phyloP scores from a whole-genome alignment of 2,797 vertebrate species.

The Margarornis squamiger region DNA sequence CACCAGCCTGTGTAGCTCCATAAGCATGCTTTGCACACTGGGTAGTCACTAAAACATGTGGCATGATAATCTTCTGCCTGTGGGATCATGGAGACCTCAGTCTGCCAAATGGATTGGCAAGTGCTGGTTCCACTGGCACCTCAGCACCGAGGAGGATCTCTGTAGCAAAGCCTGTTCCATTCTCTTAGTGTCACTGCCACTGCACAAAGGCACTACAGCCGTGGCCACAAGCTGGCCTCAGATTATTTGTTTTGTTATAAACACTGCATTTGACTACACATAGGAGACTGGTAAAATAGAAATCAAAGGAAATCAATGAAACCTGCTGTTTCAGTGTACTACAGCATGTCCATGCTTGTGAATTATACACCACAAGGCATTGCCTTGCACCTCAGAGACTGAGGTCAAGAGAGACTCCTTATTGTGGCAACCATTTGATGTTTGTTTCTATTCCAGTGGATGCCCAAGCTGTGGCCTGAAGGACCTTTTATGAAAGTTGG shows the following conservation, averaged over 20 bases:
- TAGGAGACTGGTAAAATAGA: background rate
- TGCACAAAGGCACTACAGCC: background rate
- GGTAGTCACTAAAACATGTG: background rate
- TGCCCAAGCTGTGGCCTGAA: background rate
- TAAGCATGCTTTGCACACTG: background rate
- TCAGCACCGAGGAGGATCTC: fast-evolving
- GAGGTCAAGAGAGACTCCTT: background rate
- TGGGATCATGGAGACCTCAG: background rate
- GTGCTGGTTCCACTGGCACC: background rate
- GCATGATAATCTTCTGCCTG: background rate
- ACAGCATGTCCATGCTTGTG: fast-evolving
- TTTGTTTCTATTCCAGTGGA: background rate
- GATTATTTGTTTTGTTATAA: background rate
- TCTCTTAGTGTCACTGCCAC: background rate
- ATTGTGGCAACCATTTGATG: background rate
- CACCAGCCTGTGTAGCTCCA: background rate
- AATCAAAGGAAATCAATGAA: background rate
- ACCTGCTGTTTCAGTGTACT: background rate
- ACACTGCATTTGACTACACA: background rate
- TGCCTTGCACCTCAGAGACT: background rate
- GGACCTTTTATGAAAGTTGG: background rate
- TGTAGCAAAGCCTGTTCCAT: background rate
- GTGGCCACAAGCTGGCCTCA: background rate
- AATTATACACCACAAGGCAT: background rate
- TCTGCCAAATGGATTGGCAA: background rate